phyloP scores from a whole-genome alignment of 2,113 vertebrate species.

The Pelusios castaneus region DNA sequence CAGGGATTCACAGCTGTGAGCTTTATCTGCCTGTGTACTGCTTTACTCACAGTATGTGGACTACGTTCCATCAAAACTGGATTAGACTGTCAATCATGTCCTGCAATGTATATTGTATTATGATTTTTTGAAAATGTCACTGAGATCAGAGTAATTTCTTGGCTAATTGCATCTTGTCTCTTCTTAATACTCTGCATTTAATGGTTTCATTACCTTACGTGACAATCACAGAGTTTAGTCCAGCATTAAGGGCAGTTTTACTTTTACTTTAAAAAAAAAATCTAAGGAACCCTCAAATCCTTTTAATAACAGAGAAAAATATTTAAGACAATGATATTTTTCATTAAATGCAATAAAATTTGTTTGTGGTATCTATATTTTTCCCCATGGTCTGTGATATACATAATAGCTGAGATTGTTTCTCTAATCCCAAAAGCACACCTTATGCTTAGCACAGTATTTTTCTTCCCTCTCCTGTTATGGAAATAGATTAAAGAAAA shows the following conservation, averaged over 20 bases:
- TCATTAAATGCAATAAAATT: slow-evolving; percentile 75
- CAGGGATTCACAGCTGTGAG: slow-evolving; percentile 98
- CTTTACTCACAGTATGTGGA: slow-evolving; percentile 91
- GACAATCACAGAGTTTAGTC: slow-evolving; percentile 86
- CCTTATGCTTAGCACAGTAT: slow-evolving; percentile 78
- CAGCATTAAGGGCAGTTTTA: slow-evolving; percentile 76
- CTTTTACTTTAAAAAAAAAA: slow-evolving; percentile 44
- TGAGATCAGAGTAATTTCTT: slow-evolving; percentile 99
- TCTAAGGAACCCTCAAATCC: slow-evolving; percentile 43
- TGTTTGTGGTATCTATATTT: slow-evolving; percentile 62
- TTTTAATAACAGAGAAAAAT: slow-evolving; percentile 76
- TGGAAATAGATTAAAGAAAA: slow-evolving; percentile 86
- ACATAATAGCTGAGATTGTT: slow-evolving; percentile 80
- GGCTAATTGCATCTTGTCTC: slow-evolving; percentile 99
- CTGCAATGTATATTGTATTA: slow-evolving; percentile 94
- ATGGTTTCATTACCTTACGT: slow-evolving; percentile 96
- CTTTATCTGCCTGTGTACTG: slow-evolving; percentile 94
- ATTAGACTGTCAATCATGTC: slow-evolving; percentile 99
- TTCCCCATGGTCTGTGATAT: slow-evolving; percentile 75
- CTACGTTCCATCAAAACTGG: slow-evolving; percentile 97
- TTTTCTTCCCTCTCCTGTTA: slow-evolving; percentile 74
- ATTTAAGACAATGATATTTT: slow-evolving; percentile 74
- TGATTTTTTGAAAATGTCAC: slow-evolving; percentile 99
- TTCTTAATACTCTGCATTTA: slow-evolving; percentile 97
- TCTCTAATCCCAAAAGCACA: slow-evolving; percentile 83